Evolutionary conservation across 2,888 invertebrate genomes (phyloP).

Genomic region (Galeruca laticollis): DNA sequence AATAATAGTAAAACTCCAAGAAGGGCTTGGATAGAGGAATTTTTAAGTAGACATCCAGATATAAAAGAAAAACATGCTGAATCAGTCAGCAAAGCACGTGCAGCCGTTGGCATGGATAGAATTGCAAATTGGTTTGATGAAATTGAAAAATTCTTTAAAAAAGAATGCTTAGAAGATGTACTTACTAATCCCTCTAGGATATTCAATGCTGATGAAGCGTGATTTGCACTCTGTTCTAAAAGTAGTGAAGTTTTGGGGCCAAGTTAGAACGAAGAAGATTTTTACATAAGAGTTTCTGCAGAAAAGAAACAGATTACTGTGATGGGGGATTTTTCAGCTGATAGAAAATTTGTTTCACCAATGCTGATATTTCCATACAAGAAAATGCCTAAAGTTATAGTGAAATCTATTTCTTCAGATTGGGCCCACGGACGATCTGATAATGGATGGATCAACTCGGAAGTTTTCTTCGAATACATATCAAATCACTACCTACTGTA

Average conservation of each 20-base stretch:
- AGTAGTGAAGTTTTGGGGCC: slow-evolving; percentile 43
- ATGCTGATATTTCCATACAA: slow-evolving; percentile 45
- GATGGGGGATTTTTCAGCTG: slow-evolving; percentile 21
- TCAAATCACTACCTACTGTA: slow-evolving; percentile 26
- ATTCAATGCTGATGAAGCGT: slow-evolving; percentile 58
- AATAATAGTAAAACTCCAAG: too few species aligned
- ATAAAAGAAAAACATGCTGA: slow-evolving; percentile 51
- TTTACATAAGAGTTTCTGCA: too few species aligned
- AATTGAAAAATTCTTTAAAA: not conserved
- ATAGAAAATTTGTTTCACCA: slow-evolving; percentile 33
- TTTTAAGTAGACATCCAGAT: slow-evolving; percentile 39
- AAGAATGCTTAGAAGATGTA: slow-evolving; percentile 38
- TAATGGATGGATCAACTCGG: slow-evolving; percentile 39
- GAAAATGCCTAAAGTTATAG: slow-evolving; percentile 30
- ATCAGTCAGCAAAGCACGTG: slow-evolving; percentile 52
- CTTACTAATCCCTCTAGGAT: too few species aligned
- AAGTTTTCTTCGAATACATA: slow-evolving; percentile 30
- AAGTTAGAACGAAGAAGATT: too few species aligned
- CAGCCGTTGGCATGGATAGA: slow-evolving; percentile 48
- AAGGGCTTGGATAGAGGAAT: not conserved
- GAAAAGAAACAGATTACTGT: too few species aligned
- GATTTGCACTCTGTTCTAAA: slow-evolving; percentile 55
- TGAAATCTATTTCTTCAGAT: slow-evolving; percentile 43
- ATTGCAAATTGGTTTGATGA: not conserved
- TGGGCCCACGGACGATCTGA: slow-evolving; percentile 40